Conservation (phyloP, 2,888 invertebrate genomes). For the Lasioglossum morio region DNA sequence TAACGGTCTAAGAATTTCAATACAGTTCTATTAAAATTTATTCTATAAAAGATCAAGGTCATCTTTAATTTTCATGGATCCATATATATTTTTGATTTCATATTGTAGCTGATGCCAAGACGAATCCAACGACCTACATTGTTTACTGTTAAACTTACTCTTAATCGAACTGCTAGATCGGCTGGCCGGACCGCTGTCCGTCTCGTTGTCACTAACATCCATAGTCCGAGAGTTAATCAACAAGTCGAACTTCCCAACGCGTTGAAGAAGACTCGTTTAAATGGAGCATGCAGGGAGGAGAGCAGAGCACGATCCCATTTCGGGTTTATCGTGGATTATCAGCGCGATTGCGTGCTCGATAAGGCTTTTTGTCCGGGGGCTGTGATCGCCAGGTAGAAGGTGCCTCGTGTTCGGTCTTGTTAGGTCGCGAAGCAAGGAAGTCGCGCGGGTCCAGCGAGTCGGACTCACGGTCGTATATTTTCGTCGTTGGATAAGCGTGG, state of each 20-base stretch:
- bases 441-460: constrained; percentile 25
- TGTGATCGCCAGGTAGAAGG: constrained; percentile 28
- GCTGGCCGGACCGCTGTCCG: too few relatives aligned
- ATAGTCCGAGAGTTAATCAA: too few relatives aligned
- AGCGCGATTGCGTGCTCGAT: constrained; percentile 44
- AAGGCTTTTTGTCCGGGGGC: constrained; percentile 38
- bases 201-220: too few relatives aligned
- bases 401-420: constrained; percentile 32
- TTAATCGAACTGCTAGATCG: too few relatives aligned
- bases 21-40: too few relatives aligned
- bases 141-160: too few relatives aligned
- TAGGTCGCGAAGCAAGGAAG: constrained; percentile 40
- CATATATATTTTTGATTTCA: too few relatives aligned
- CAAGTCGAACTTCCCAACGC: neutral
- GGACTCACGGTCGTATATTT: constrained; percentile 43
- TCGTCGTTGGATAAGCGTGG: constrained; percentile 54
- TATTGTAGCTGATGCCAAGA: too few relatives aligned
- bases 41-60: too few relatives aligned
- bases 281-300: neutral
- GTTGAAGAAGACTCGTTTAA: neutral
- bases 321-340: constrained; percentile 10
- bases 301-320: neutral
- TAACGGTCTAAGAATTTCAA: too few relatives aligned
- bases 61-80: too few relatives aligned
- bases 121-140: too few relatives aligned